These are phyloP conservation scores for Meta bourneti DNA, from an alignment of 2,888 invertebrate species.

Conservation along the genomic window DNA sequence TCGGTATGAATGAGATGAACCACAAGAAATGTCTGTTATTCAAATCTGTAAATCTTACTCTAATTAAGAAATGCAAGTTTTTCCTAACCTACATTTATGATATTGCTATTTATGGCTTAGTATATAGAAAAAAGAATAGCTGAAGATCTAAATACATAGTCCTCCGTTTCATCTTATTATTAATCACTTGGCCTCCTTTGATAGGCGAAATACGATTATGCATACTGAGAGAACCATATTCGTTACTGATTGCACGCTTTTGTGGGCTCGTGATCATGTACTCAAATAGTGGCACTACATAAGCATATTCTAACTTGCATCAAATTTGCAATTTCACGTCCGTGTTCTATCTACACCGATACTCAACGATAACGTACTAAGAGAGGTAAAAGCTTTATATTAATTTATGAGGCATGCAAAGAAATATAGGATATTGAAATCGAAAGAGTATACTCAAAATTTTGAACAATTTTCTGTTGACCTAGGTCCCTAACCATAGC, in stretches of 20 bases:
- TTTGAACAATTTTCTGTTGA: too few species aligned
- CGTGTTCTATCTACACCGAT: too few species aligned
- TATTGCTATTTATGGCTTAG: constrained; percentile 18
- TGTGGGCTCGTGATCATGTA: not conserved
- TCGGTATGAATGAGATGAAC: not conserved
- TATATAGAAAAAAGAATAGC: constrained; percentile 30
- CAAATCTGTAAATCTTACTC: constrained; percentile 1
- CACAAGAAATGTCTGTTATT: not conserved
- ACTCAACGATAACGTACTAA: too few species aligned
- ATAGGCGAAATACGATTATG: not conserved
- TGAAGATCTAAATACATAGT: constrained; percentile 3
- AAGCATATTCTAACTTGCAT: too few species aligned
- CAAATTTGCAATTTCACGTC: too few species aligned
- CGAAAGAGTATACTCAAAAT: too few species aligned
- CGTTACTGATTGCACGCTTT: not conserved
- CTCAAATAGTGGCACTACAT: too few species aligned
- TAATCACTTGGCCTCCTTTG: constrained; percentile 10
- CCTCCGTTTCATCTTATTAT: constrained; percentile 1
- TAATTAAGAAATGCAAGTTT: constrained; percentile 2
- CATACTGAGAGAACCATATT: constrained; percentile 27
- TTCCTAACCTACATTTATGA: constrained; percentile 16
- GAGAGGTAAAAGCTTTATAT: too few species aligned
- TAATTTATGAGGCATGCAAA: too few species aligned
- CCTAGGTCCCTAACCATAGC: too few species aligned
- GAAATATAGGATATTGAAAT: too few species aligned